Evolutionary conservation across 2,888 invertebrate species (phyloP), one percentile per base, ranked within the genome.

Genomic region (Sphaerophoria rueppellii): DNA sequence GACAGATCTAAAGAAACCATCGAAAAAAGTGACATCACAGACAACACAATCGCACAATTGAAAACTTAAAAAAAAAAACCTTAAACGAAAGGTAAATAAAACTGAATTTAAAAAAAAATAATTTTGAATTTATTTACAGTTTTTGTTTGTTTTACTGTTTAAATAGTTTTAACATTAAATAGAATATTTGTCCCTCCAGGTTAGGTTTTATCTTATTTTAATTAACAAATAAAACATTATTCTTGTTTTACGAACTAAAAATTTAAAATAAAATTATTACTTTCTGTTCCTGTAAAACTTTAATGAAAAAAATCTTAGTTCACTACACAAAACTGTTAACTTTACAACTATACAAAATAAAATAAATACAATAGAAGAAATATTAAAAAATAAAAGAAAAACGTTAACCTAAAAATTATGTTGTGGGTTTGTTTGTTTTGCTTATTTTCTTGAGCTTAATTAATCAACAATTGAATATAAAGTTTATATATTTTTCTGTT

Each of bases 151-250:
- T 52, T 16, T n/a, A 40, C 9, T 46, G 6, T 78, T 82, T 78
- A 82, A 75, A 83, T 83, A 67, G 12, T 71, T 72, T 79, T 74
- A 79, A 75, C 67, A 83, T 83, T 83, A 75, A 74, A 71, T 75
- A 79, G 67, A 61, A 61, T 70, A 82, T 65, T 82, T 74, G 69
- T 70, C 74, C 37, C 60, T 78, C 50, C 75, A 75, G 78, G 67
- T 83, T 79, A 74, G 24, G 24, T 1, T 24, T 24, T 24, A 24
- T 24, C 24, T 24, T 24, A 48, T 58, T 65, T 78, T 67, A 74
- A 52, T 65, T 74, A 61, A 77, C 58, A 46, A 77, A 82, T 61
- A 72, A 78, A 82, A 69, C 34, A 34, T 37, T 12, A 0, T 55
- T 34, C 37, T 48, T 52, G 24, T 67, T 37, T 4, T 16, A 52